Evolutionary conservation across 2,797 vertebrate genomes (phyloP), one percentile per base, ranked within the genome.

Genomic region (Acanthopagrus latus): DNA sequence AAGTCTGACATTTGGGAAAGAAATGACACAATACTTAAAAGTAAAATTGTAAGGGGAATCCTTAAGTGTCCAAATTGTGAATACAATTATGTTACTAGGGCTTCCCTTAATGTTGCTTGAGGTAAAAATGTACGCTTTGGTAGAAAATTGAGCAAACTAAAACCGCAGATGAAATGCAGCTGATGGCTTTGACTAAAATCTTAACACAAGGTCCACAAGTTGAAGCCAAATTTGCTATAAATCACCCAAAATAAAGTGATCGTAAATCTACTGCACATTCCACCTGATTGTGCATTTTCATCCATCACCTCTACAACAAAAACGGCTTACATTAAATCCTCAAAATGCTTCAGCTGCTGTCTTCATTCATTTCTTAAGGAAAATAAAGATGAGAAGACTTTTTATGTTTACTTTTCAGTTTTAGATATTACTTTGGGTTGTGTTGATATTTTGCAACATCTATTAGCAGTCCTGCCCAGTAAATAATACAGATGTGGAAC

Each of bases 381-480:
- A 7, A 7, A 7, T 33, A 33, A 33, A 33, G 29, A 33, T 33
- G 29, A 33, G 29, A 59, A 25, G 46, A 27, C n/a, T 63, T 3
- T 14, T n/a, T 18, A 12, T 13, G 41, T 64, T 72, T 65, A 27
- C 25, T 17, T n/a, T 16, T 76, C 25, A 16, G 54, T 17, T 44
- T 72, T 3, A 52, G 33, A 54, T 43, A 48, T 41, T 44, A 69
- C 50, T 63, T 21, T 1, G 27, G 57, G 71, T 66, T 25, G 43
- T 51, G 25, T 66, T 71, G 12, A n/a, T 44, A 25, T 69, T 67
- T 17, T 78, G 64, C 54, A 74, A 25, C 65, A 73, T 74, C 76
- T 52, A 70, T 60, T 2, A 14, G 12, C 47, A 21, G 67, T 52
- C 41, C 21, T 48, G 25, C 52, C 69, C 73, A 33, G 33, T 46